phyloP scores from a whole-genome alignment of 2,888 invertebrate genomes.

The Eilema sororculum region DNA sequence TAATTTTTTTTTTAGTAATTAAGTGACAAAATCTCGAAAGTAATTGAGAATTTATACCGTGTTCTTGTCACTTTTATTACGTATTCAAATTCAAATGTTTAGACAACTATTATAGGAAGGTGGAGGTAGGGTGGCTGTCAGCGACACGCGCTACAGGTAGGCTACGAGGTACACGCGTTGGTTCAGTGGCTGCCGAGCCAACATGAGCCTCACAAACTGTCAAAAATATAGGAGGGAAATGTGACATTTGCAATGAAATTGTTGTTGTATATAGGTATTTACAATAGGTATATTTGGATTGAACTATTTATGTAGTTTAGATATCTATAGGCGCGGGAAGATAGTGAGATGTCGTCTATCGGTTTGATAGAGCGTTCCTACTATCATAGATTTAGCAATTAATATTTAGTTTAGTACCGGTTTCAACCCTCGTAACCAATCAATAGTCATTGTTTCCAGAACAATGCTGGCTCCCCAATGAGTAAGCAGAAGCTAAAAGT shows the following conservation, averaged over 20 bases:
- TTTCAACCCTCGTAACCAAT: too few species aligned
- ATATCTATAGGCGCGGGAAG: too few species aligned
- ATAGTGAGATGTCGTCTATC: too few species aligned
- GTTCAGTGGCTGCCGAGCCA: background rate
- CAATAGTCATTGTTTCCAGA: too few species aligned
- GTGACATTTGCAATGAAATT: background rate
- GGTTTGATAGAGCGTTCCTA: too few species aligned
- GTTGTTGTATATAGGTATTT: background rate
- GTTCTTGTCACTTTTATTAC: background rate
- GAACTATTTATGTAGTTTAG: too few species aligned
- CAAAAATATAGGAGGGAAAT: background rate
- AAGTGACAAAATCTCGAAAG: background rate
- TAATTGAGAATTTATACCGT: background rate
- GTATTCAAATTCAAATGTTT: background rate
- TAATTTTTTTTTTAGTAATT: too few species aligned
- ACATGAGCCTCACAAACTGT: background rate
- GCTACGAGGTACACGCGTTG: background rate
- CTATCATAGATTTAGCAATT: too few species aligned
- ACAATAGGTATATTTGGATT: background rate
- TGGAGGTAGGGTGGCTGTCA: background rate
- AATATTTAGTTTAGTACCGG: too few species aligned
- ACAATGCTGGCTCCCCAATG: too few species aligned
- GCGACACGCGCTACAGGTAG: constrained; percentile 10
- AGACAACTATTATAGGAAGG: background rate
- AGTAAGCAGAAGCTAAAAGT: too few species aligned